phyloP scores from a whole-genome alignment of 2,888 invertebrate genomes.

The Ceraclea dissimilis region DNA sequence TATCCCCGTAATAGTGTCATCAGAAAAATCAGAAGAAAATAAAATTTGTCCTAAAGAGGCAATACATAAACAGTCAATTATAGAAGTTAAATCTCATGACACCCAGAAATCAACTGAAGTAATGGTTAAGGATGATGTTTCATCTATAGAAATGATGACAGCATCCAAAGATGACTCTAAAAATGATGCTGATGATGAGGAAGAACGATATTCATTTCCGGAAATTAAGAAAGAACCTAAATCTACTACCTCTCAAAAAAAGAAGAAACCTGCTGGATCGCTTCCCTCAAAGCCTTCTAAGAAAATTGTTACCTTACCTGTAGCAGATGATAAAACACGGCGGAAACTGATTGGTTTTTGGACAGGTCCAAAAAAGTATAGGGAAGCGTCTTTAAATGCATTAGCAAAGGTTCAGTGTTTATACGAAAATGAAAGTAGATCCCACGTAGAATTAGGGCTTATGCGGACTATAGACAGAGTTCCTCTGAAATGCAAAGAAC shows the following conservation, averaged over 20 bases:
- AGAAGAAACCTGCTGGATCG: conserved; percentile 5
- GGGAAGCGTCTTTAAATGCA: conserved; percentile 85
- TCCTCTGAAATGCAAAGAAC: conserved; percentile 41
- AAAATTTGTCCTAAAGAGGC: background rate
- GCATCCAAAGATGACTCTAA: conserved; percentile 21
- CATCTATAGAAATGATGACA: too few species aligned
- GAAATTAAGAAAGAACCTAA: conserved; percentile 24
- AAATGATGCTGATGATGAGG: conserved; percentile 24
- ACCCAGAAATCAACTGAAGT: background rate
- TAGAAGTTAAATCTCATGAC: background rate
- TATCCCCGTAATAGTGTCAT: background rate
- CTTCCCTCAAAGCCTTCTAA: conserved; percentile 29
- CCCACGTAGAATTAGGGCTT: conserved; percentile 56
- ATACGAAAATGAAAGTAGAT: conserved; percentile 80
- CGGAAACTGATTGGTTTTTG: conserved; percentile 61
- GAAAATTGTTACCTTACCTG: conserved; percentile 22
- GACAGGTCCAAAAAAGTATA: conserved; percentile 72
- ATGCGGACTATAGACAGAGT: conserved; percentile 46
- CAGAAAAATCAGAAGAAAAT: background rate
- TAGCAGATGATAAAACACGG: conserved; percentile 39
- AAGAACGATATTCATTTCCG: conserved; percentile 22
- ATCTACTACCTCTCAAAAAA: conserved; percentile 8
- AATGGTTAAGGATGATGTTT: background rate
- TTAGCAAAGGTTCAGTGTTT: conserved; percentile 85
- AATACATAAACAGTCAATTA: background rate